These are phyloP conservation scores for Philaethria dido DNA, from an alignment of 2,888 invertebrate species.

Conservation along the genomic window DNA sequence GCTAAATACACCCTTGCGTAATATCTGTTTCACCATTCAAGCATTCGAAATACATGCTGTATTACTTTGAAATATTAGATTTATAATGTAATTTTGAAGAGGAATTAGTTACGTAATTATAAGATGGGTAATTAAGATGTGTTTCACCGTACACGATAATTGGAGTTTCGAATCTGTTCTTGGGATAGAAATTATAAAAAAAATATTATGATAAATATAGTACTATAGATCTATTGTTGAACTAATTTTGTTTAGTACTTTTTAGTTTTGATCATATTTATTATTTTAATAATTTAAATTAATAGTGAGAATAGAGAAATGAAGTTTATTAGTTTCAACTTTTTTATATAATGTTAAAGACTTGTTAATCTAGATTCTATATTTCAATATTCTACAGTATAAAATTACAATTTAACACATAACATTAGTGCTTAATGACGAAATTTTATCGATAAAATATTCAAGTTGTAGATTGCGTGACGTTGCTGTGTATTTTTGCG, in stretches of 20 bases:
- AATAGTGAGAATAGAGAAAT: no score
- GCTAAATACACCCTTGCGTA: slow-evolving; percentile 19
- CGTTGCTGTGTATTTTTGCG: not conserved
- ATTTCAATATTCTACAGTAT: not conserved
- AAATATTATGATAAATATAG: no score
- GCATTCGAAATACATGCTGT: not conserved
- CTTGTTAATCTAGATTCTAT: no score
- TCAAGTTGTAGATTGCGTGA: slow-evolving; percentile 16
- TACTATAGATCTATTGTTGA: no score
- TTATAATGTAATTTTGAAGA: not conserved
- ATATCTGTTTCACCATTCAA: not conserved
- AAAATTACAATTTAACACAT: not conserved
- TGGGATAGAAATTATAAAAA: no score
- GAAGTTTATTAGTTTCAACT: no score
- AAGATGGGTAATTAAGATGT: not conserved
- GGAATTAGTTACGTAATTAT: not conserved
- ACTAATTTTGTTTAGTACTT: no score
- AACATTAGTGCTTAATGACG: not conserved
- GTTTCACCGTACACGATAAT: not conserved
- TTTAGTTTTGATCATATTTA: no score
- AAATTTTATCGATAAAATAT: slow-evolving; percentile 11
- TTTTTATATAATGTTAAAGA: no score
- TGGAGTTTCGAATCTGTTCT: not conserved
- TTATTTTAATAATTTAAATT: no score
- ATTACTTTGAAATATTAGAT: not conserved